Base-by-base conservation (phyloP, 2,888 invertebrate species). In the Trichogramma dendrolimi region DNA sequence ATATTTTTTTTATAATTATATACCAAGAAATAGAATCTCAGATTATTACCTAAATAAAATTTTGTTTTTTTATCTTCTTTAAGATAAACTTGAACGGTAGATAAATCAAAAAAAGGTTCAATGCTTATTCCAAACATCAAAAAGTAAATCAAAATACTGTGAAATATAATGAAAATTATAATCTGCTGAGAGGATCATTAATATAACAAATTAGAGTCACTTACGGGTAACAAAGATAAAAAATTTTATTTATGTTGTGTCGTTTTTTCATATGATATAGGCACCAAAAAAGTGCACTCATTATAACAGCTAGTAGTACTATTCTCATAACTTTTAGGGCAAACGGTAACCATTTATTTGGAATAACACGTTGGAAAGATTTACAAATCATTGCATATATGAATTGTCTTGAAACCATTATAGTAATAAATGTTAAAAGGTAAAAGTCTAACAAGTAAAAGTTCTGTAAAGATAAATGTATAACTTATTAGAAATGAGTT, bases 391-490 rank as follows among this genome's bases (percentile, higher is more conserved):
- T 68, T 61, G 86, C 84, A 70, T 90, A 90, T 7, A 95, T 79
- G 60, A 97, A 83, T 71, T 96, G 85, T 61, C 96, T 83, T 38
- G 89, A 86, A 71, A 95, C 83, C 70, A 96, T 83, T 6, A 92
- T 85, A 61, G 89, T 82, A 69, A 96, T 91, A 75, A 97, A 92
- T 59, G 88, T 84, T 50, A 95, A 86, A 61, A 98, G 81, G 77
- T 95, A 89, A 0, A 88, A 86, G 78, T 98, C 96, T 73, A 98
- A 96, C 69, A 97, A 81, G 79, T 97, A 92, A 79, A 95, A 92
- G 80, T 96, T 96, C 96, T 97, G 84, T 66, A 89, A 86, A 59
- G 68, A 64, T 27, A 46, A 1, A 38, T 51, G 52, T 7, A 53
- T 14, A 54, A 55, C 55, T 59, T 56, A 6, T 44, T 49, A 39